Conservation (phyloP, 2,888 invertebrate genomes). For the Dicyrtoma fusca region DNA sequence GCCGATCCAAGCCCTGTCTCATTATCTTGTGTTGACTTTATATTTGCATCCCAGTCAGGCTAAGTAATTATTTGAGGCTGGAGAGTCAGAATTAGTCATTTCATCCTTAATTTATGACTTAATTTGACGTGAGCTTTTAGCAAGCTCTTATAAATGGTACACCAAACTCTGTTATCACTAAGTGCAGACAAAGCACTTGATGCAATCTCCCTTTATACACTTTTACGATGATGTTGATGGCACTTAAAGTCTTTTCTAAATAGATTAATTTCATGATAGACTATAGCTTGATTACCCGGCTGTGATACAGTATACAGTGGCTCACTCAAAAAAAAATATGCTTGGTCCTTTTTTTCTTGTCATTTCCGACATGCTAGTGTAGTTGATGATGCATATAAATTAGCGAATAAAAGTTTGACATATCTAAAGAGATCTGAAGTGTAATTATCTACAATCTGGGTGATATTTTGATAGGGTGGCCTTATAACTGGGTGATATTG, state of each 20-base stretch:
- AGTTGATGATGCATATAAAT: too few relatives aligned
- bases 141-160: conserved; percentile 22
- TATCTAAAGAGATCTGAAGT: too few relatives aligned
- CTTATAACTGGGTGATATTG: too few relatives aligned
- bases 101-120: conserved; percentile 38
- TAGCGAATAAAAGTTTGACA: too few relatives aligned
- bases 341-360: not conserved
- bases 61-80: conserved; percentile 19
- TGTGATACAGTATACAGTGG: too few relatives aligned
- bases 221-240: not conserved
- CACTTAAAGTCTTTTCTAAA: too few relatives aligned
- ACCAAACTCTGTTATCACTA: conserved; percentile 9
- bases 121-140: conserved; percentile 37
- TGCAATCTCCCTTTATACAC: not conserved
- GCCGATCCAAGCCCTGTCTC: not conserved
- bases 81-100: conserved; percentile 40
- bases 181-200: conserved; percentile 3
- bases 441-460: too few relatives aligned
- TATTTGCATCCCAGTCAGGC: conserved; percentile 1
- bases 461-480: too few relatives aligned
- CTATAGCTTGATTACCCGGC: not conserved
- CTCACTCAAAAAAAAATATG: too few relatives aligned
- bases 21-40: conserved; percentile 9
- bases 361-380: not conserved
- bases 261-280: too few relatives aligned